phyloP scores from a whole-genome alignment of 2,113 vertebrate species.

The Promerops cafer region DNA sequence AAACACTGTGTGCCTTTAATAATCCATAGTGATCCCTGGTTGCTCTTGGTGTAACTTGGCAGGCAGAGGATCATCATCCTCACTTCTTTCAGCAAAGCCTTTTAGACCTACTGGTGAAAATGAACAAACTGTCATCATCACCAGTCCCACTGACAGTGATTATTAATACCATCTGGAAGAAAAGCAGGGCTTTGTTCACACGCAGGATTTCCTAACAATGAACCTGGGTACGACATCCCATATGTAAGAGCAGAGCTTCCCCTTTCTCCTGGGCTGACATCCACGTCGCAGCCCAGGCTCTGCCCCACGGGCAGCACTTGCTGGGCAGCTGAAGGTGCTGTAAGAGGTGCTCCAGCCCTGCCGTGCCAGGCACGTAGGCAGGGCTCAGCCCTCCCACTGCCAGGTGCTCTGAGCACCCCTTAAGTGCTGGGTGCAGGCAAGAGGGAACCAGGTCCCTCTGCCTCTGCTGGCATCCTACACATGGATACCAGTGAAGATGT shows the following conservation, averaged over 20 bases:
- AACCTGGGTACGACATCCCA: neutral
- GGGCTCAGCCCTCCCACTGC: neutral
- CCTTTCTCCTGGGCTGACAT: accelerated
- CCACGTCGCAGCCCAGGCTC: neutral
- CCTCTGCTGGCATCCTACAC: neutral
- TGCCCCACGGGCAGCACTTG: neutral
- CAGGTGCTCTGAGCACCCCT: neutral
- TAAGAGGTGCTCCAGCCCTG: neutral
- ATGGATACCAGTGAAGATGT: neutral
- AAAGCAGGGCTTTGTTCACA: neutral
- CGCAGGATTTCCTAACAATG: slow-evolving; percentile 22
- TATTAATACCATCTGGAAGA: neutral
- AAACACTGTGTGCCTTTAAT: neutral
- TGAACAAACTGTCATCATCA: neutral
- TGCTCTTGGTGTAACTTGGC: neutral
- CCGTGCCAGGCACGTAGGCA: accelerated
- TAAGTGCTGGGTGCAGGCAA: accelerated
- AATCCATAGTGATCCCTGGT: neutral
- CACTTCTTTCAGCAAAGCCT: neutral
- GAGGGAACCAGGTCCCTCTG: neutral
- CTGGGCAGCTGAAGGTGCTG: neutral
- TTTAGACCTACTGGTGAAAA: neutral
- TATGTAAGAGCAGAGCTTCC: neutral
- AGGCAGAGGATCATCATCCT: neutral
- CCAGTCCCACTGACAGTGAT: neutral